Evolutionary conservation across 1,140 invertebrate species (phyloP).

Genomic region (Lepidurus arcticus): DNA sequence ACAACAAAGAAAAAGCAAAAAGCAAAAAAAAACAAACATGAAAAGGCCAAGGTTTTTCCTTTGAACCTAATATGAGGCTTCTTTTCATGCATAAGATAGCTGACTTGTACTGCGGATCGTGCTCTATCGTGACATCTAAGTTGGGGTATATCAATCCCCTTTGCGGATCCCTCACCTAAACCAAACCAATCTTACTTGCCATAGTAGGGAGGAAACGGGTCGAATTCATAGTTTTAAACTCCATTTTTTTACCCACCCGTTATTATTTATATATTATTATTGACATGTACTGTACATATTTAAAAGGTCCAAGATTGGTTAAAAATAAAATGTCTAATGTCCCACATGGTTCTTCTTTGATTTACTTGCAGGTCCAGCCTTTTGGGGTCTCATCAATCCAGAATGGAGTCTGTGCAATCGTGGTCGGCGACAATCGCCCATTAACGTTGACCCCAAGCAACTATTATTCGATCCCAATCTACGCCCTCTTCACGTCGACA

Average conservation of each 20-base stretch:
- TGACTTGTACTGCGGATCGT: neutral
- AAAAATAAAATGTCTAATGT: neutral
- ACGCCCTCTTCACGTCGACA: conserved; percentile 77
- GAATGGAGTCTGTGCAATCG: conserved; percentile 94
- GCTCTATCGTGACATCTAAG: neutral
- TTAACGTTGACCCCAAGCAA: conserved; percentile 88
- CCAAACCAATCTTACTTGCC: neutral
- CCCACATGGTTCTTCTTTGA: conserved; percentile 36
- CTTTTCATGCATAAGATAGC: conserved; percentile 22
- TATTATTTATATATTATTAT: neutral
- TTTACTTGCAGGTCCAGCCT: conserved; percentile 75
- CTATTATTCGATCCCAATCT: conserved; percentile 90
- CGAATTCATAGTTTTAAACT: neutral
- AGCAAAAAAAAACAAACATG: neutral
- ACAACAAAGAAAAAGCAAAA: neutral
- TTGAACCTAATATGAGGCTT: neutral
- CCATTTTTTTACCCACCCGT: neutral
- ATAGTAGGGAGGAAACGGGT: neutral
- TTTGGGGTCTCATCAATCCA: conserved; percentile 94
- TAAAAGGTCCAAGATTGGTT: too few species aligned
- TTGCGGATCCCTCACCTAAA: neutral
- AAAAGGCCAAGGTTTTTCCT: conserved; percentile 1
- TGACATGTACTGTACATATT: too few species aligned
- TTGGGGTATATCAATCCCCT: neutral
- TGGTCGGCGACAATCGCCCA: conserved; percentile 87